Percentiles rank a stretch among this genome's conserved stretches.
Conservation (phyloP, 2,797 vertebrate species). For the Peromyscus melanophrys region DNA sequence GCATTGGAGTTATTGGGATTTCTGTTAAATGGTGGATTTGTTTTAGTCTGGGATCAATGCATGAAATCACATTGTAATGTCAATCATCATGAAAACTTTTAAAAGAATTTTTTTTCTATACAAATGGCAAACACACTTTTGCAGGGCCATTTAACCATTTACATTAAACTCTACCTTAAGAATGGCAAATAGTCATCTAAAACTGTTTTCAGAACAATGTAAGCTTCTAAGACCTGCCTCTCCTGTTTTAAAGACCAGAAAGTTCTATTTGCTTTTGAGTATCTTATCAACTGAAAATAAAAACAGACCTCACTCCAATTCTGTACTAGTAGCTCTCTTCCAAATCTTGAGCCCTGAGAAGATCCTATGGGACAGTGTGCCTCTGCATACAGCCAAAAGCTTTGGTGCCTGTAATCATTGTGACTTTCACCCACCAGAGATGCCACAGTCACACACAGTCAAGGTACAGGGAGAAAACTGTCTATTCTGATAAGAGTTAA, state of each 20-base stretch:
- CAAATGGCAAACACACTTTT: constrained; percentile 36
- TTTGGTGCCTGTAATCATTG: too few relatives aligned
- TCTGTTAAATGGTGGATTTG: constrained; percentile 20
- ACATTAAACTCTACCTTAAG: not conserved
- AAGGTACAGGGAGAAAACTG: constrained; percentile 18
- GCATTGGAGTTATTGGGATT: not conserved
- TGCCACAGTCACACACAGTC: not conserved
- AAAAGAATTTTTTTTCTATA: constrained; percentile 48
- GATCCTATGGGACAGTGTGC: not conserved
- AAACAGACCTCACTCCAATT: constrained; percentile 38
- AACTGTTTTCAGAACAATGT: constrained; percentile 45
- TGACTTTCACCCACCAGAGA: constrained; percentile 7
- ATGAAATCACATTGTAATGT: constrained; percentile 21
- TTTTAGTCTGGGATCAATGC: constrained; percentile 60
- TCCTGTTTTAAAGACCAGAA: not conserved
- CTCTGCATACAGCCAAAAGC: not conserved
- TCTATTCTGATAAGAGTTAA: constrained; percentile 83
- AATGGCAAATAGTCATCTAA: not conserved
- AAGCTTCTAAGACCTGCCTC: not conserved
- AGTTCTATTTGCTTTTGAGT: constrained; percentile 54
- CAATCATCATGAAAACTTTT: constrained; percentile 58
- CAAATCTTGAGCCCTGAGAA: constrained; percentile 1
- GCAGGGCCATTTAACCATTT: constrained; percentile 41
- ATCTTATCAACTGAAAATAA: constrained; percentile 65
- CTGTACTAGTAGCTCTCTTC: not conserved